A percentile compares a stretch with the other conserved stretches of the same genome.
These are phyloP conservation scores for Caretta caretta DNA, from an alignment of 2,113 vertebrate genomes.

Conservation along the genomic window DNA sequence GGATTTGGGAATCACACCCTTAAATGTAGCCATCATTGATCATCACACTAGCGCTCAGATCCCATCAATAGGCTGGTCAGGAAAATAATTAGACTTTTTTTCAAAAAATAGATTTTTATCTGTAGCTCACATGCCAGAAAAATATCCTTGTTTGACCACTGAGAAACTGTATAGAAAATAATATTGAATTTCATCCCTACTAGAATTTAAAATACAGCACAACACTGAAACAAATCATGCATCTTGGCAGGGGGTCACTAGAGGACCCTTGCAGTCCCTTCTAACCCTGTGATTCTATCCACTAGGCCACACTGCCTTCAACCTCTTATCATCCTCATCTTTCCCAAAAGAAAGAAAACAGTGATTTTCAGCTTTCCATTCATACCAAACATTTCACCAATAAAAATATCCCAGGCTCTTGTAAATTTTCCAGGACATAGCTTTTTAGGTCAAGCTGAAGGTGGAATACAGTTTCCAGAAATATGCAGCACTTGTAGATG, in stretches of 20 bases:
- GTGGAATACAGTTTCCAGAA: not conserved
- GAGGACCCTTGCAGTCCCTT: too few species aligned
- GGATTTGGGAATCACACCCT: too few species aligned
- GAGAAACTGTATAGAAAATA: not conserved
- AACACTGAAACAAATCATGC: not conserved
- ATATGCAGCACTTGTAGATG: not conserved
- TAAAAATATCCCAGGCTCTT: not conserved
- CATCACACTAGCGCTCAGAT: not conserved
- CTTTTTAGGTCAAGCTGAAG: not conserved
- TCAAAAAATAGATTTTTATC: not conserved
- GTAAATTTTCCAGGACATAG: not conserved
- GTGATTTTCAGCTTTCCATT: not conserved
- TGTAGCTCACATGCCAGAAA: not conserved
- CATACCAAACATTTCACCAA: not conserved
- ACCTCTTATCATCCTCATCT: not conserved
- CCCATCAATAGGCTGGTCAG: not conserved
- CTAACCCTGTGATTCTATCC: not conserved
- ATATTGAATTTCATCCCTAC: not conserved
- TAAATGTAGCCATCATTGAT: not conserved
- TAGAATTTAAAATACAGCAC: conserved; percentile 9
- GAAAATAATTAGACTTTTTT: not conserved
- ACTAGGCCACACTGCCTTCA: not conserved
- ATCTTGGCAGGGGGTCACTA: too few species aligned
- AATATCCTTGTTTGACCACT: not conserved
- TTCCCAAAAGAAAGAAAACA: not conserved